A percentile compares a stretch with the other conserved stretches of the same genome.
These are phyloP conservation scores for Gallinago paraguaiae DNA, from an alignment of 2,113 vertebrate species.

Conservation along the genomic window DNA sequence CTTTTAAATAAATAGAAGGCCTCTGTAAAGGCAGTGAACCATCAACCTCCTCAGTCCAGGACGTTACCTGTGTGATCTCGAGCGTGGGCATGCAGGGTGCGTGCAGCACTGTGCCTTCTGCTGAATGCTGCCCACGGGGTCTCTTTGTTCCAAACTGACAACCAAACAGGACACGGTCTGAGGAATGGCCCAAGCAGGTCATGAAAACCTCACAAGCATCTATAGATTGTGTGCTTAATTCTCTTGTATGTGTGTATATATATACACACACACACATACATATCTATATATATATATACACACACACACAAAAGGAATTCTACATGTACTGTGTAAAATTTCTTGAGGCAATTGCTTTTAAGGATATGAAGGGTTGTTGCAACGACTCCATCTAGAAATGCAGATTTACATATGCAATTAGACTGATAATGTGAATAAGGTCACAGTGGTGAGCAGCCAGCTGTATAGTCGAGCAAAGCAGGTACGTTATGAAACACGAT, in stretches of 20 bases:
- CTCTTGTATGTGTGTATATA: rapidly evolving
- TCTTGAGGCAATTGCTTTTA: background rate
- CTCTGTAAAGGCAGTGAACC: background rate
- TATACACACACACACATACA: too few relatives aligned
- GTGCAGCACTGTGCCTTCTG: rapidly evolving
- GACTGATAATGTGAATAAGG: background rate
- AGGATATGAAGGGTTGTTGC: background rate
- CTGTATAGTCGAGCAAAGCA: background rate
- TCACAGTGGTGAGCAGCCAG: background rate
- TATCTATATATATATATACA: background rate
- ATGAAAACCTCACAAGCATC: background rate
- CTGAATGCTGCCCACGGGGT: background rate
- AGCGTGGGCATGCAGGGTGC: background rate
- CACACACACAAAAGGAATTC: background rate
- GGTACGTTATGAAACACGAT: background rate
- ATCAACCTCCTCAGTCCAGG: background rate
- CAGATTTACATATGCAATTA: background rate
- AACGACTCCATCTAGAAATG: background rate
- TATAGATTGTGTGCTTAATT: background rate
- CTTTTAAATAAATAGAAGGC: background rate
- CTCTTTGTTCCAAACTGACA: background rate
- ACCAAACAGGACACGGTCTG: background rate
- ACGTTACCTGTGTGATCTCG: background rate
- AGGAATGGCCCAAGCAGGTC: background rate
- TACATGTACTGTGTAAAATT: background rate